Conservation (phyloP, 2,797 vertebrate genomes). For the Pseudochirops cupreus region DNA sequence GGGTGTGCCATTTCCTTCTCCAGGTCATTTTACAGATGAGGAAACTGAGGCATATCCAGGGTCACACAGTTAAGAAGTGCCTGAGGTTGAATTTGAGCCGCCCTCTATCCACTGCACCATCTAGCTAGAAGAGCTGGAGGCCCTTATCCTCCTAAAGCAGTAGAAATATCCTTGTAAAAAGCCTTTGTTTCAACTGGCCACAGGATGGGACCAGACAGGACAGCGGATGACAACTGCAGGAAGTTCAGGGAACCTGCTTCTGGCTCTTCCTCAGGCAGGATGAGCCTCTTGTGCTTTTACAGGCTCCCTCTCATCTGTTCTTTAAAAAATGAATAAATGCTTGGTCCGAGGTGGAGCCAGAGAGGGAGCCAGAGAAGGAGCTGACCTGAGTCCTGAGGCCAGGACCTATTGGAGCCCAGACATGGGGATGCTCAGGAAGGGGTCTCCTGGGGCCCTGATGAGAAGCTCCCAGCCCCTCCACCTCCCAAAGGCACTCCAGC, state of each 20-base stretch:
- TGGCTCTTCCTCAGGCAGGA: background rate
- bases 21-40: background rate
- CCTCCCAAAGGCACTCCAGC: constrained; percentile 31
- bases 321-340: constrained; percentile 10
- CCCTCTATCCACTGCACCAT: background rate
- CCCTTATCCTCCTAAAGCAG: too few relatives aligned
- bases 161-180: background rate
- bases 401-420: too few relatives aligned
- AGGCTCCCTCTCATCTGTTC: background rate
- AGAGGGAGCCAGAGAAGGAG: background rate
- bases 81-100: background rate
- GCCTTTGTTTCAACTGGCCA: background rate
- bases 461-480: too few relatives aligned
- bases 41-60: background rate
- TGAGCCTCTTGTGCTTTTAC: background rate
- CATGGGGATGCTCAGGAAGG: too few relatives aligned
- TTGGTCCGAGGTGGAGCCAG: constrained; percentile 16
- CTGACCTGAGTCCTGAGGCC: background rate
- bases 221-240: background rate
- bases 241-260: background rate
- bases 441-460: too few relatives aligned
- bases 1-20: background rate
- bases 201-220: background rate
- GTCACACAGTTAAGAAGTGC: background rate
- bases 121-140: background rate